phyloP scores from a whole-genome alignment of 2,888 invertebrate genomes.

The Ceratothoa steindachneri region DNA sequence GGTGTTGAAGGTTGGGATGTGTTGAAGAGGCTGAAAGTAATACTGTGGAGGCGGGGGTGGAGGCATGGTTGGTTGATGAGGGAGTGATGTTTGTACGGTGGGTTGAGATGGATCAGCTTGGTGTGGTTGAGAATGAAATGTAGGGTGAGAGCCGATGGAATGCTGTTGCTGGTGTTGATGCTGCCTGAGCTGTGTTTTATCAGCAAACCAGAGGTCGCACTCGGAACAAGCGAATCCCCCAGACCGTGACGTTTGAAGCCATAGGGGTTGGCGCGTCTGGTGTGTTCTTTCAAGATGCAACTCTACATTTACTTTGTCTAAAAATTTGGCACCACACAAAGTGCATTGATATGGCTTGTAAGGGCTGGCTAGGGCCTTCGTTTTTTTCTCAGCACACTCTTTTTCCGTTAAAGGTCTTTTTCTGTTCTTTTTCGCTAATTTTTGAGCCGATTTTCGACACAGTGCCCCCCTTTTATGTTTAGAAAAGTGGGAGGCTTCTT shows the following conservation, averaged over 20 bases:
- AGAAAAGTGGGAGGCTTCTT: conserved; percentile 37
- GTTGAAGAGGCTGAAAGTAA: conserved; percentile 33
- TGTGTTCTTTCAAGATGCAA: conserved; percentile 44
- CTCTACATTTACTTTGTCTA: conserved; percentile 44
- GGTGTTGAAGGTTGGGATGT: conserved; percentile 23
- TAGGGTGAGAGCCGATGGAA: neutral
- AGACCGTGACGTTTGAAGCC: conserved; percentile 32
- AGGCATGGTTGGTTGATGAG: conserved; percentile 1
- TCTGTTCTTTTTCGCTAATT: conserved; percentile 34
- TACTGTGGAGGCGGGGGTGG: conserved; percentile 17
- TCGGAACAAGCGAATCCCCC: conserved; percentile 34
- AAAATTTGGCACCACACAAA: conserved; percentile 43
- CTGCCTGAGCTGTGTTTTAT: conserved; percentile 14
- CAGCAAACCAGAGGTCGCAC: conserved; percentile 33
- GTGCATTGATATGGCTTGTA: conserved; percentile 45
- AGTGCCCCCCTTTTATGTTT: conserved; percentile 46
- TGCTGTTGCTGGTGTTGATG: conserved; percentile 11
- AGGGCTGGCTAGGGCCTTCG: neutral
- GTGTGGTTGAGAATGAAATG: neutral
- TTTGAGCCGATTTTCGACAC: conserved; percentile 39
- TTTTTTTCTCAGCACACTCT: conserved; percentile 1
- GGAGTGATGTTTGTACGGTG: neutral
- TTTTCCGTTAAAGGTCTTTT: conserved; percentile 24
- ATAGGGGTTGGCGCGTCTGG: conserved; percentile 33
- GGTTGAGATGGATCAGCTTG: conserved; percentile 7